phyloP scores from a whole-genome alignment of 2,888 invertebrate genomes.

The Drosophila mulleri region DNA sequence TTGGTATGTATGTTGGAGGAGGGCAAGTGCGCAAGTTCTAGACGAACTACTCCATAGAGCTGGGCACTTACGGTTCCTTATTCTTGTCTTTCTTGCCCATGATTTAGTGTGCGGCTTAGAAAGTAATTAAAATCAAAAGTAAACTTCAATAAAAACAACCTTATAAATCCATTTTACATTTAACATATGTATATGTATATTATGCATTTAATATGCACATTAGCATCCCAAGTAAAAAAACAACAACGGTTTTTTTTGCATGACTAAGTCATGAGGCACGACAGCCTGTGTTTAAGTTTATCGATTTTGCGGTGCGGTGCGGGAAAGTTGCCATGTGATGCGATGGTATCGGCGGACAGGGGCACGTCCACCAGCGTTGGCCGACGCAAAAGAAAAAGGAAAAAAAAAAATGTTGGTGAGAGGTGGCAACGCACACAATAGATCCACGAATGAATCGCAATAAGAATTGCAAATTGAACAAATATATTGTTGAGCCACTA shows the following conservation, averaged over 20 bases:
- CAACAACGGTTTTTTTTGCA: conserved; percentile 35
- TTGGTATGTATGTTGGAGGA: conserved; percentile 19
- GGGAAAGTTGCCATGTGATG: conserved; percentile 71
- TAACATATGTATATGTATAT: not conserved
- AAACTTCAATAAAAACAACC: conserved; percentile 23
- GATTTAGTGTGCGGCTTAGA: conserved; percentile 27
- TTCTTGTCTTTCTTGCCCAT: conserved; percentile 84
- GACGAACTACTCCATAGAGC: conserved; percentile 53
- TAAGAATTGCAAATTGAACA: conserved; percentile 7
- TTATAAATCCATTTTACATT: not conserved
- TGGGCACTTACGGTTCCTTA: conserved; percentile 81
- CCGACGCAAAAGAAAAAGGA: conserved; percentile 1
- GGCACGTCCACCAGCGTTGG: conserved; percentile 13
- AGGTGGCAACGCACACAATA: conserved; percentile 17
- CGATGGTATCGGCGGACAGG: conserved; percentile 18
- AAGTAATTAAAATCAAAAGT: conserved; percentile 34
- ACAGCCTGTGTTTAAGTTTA: conserved; percentile 57
- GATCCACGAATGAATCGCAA: not conserved
- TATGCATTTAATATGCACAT: conserved; percentile 3
- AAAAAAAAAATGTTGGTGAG: not conserved
- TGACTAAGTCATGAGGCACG: conserved; percentile 61
- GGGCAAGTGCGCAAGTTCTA: conserved; percentile 62
- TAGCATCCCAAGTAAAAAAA: conserved; percentile 1
- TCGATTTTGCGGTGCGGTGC: conserved; percentile 71
- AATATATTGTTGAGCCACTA: conserved; percentile 14